These are phyloP conservation scores for Eupithecia abbreviata DNA, from an alignment of 2,888 invertebrate species.

Conservation along the genomic window DNA sequence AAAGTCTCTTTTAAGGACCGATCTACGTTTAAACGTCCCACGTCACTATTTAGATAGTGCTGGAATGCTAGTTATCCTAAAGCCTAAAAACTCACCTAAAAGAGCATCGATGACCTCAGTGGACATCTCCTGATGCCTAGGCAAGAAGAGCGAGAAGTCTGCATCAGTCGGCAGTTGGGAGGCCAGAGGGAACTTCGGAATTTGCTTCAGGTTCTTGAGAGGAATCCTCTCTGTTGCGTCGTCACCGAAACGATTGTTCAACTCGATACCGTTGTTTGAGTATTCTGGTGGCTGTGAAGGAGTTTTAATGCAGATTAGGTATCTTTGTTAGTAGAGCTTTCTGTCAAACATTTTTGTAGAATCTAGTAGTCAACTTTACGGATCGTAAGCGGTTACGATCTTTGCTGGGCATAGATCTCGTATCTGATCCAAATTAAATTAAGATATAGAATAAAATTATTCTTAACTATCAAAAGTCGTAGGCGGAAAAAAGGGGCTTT, in stretches of 20 bases:
- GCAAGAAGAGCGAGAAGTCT: slow-evolving; percentile 90
- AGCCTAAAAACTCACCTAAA: slow-evolving; percentile 78
- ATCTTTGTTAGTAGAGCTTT: not conserved
- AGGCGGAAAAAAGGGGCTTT: not conserved
- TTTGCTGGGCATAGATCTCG: not conserved
- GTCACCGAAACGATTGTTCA: slow-evolving; percentile 85
- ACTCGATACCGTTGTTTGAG: slow-evolving; percentile 81
- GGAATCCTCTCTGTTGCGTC: slow-evolving; percentile 80
- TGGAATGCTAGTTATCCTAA: not conserved
- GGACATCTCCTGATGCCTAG: slow-evolving; percentile 88
- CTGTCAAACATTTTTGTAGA: not conserved
- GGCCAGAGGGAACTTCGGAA: slow-evolving; percentile 85
- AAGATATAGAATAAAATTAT: not conserved
- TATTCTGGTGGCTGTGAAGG: slow-evolving; percentile 69
- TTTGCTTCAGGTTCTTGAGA: slow-evolving; percentile 75
- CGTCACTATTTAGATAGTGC: not conserved
- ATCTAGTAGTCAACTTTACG: not conserved
- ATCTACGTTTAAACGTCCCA: not conserved
- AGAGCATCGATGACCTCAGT: slow-evolving; percentile 87
- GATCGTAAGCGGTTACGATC: not conserved
- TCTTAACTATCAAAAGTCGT: not conserved
- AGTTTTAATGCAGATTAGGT: not conserved
- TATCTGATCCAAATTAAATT: not conserved
- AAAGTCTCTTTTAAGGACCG: not conserved
- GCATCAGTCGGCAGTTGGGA: slow-evolving; percentile 83